A percentile compares a stretch with the other conserved stretches of the same genome.
phyloP scores from a whole-genome alignment of 1,140 invertebrate species.

The Neodiprion lecontei region DNA sequence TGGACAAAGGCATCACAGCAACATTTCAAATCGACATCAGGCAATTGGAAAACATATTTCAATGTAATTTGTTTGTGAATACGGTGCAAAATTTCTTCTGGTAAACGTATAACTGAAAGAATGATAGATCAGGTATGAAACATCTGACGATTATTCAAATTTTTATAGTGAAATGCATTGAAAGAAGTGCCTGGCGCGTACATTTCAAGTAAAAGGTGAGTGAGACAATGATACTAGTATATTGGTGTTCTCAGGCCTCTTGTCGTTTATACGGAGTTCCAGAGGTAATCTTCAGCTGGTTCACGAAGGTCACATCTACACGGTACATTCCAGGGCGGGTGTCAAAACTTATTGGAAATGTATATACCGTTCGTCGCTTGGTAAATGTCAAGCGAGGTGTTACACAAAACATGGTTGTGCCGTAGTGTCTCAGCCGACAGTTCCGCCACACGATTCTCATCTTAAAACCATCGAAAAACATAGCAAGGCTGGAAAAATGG shows the following conservation, averaged over 20 bases:
- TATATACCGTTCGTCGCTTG: background rate
- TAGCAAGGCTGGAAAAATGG: background rate
- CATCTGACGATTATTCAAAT: too few relatives aligned
- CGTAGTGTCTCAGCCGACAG: background rate
- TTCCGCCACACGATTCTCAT: background rate
- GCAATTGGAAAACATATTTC: too few relatives aligned
- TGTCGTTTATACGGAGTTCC: conserved; percentile 1
- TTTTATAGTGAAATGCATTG: background rate
- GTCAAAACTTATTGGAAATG: background rate
- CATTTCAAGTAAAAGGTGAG: background rate
- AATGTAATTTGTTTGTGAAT: too few relatives aligned
- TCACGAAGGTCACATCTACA: conserved; percentile 4
- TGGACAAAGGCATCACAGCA: too few relatives aligned
- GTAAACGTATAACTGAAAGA: too few relatives aligned
- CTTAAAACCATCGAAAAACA: background rate
- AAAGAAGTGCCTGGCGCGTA: background rate
- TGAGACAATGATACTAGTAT: conserved; percentile 3
- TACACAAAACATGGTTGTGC: background rate
- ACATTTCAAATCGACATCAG: too few relatives aligned
- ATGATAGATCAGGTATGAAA: too few relatives aligned
- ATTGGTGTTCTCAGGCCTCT: conserved; percentile 6
- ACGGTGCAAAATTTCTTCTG: too few relatives aligned
- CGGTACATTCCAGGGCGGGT: conserved; percentile 3
- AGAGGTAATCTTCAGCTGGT: background rate
- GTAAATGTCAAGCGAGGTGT: conserved; percentile 2